These are phyloP conservation scores for Drosophila helvetica DNA, from an alignment of 2,888 invertebrate species.

Conservation along the genomic window DNA sequence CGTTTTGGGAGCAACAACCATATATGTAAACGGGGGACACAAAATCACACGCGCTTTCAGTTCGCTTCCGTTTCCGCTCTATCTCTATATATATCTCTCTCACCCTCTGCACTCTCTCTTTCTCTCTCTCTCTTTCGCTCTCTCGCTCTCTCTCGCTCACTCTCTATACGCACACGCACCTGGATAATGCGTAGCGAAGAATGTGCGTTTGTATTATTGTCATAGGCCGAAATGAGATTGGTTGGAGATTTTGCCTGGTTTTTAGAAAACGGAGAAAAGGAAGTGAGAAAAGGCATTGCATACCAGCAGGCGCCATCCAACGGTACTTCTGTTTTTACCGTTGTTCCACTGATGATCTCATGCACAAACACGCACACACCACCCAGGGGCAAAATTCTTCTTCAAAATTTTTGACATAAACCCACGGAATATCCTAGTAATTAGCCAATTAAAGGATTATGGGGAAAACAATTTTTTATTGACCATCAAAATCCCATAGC, in stretches of 20 bases:
- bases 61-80: constrained; percentile 4
- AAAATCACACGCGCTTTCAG: constrained; percentile 50
- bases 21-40: constrained; percentile 39
- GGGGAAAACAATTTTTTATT: constrained; percentile 29
- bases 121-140: constrained; percentile 22
- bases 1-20: constrained; percentile 60
- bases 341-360: constrained; percentile 68
- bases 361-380: constrained; percentile 44
- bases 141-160: constrained; percentile 18
- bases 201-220: constrained; percentile 66
- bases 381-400: constrained; percentile 8
- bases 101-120: neutral
- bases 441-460: constrained; percentile 55
- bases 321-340: constrained; percentile 30
- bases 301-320: constrained; percentile 58
- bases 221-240: constrained; percentile 54
- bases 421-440: constrained; percentile 40
- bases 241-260: constrained; percentile 50
- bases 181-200: constrained; percentile 68
- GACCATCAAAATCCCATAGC: constrained; percentile 33
- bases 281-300: constrained; percentile 63
- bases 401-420: constrained; percentile 1
- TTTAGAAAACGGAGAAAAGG: constrained; percentile 25
- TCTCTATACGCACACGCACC: constrained; percentile 72
- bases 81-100: constrained; percentile 18